Evolutionary conservation across 2,888 invertebrate genomes (phyloP), one percentile per base, ranked within the genome.

Genomic region (Dynastes maya): DNA sequence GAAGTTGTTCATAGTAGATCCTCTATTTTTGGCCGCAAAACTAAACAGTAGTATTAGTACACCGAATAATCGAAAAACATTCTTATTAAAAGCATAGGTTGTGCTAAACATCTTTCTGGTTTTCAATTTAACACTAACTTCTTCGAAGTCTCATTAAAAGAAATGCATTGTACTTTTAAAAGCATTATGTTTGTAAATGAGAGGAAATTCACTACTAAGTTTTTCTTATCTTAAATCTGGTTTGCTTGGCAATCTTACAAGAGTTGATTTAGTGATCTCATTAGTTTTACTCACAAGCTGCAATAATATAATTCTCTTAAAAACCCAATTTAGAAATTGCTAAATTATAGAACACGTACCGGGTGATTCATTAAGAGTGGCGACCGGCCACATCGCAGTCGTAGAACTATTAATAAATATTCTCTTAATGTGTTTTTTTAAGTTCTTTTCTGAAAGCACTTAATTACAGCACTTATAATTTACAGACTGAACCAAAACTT

Each of bases 21-120:
- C 32, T 63, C 67, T 67, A 67, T 67, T 67, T 67, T 67, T 67
- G 45, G 32, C 49, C 49, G 49, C 16, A 22, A 67, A 67, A 49
- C 16, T 27, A 67, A 49, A 49, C 22, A 49, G 45, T 63, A 61
- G 13, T 63, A 9, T 1, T 11, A 32, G 29, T 29, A 63, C 11
- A 63, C 11, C 2, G 16, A 16, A 58, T 45, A 45, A 0, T 55
- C 55, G 55, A 55, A n/a, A 55, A 37, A 37, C 32, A 2, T 37
- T 37, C 32, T 37, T 32, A 32, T 32, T 32, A 32, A 32, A 32
- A 32, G 4, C 4, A 32, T 32, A 4, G 22, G 22, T 22, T 22
- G 22, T 22, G 22, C 22, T 22, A 22, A 22, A 22, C 4, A 5
- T 37, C 32, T 37, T 37, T 5, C 32, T 37, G 32, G 32, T 37